Evolutionary conservation across 1,140 invertebrate species (phyloP).

Genomic region (Physella acuta): DNA sequence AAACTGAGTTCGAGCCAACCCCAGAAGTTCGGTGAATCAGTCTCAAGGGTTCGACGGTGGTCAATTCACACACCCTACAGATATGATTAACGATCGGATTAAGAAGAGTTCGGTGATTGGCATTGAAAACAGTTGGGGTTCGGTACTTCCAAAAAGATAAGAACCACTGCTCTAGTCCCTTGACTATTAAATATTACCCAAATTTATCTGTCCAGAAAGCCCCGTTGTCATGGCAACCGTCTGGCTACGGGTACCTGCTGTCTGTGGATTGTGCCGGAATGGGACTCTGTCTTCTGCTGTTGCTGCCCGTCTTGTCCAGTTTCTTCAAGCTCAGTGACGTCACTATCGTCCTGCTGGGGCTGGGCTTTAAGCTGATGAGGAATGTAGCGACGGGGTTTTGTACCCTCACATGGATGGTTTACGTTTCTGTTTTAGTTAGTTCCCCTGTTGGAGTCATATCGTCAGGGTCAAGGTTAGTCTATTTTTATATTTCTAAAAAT

Average conservation of each 20-base stretch:
- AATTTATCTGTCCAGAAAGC: slow-evolving; percentile 34
- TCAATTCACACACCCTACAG: too few species aligned
- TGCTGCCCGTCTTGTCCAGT: slow-evolving; percentile 51
- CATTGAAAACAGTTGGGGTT: too few species aligned
- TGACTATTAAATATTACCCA: slow-evolving; percentile 20
- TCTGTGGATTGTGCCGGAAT: slow-evolving; percentile 55
- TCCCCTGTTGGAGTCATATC: slow-evolving; percentile 50
- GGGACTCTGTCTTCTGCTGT: slow-evolving; percentile 48
- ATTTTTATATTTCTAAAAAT: too few species aligned
- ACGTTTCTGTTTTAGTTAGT: slow-evolving; percentile 46
- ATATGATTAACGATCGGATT: too few species aligned
- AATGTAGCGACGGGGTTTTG: slow-evolving; percentile 48
- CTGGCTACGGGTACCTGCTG: slow-evolving; percentile 56
- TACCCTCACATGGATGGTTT: slow-evolving; percentile 54
- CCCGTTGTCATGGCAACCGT: slow-evolving; percentile 53
- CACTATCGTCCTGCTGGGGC: slow-evolving; percentile 46
- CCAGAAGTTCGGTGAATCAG: too few species aligned
- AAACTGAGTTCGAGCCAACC: too few species aligned
- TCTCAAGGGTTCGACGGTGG: too few species aligned
- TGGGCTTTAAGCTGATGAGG: slow-evolving; percentile 50
- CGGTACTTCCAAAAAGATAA: too few species aligned
- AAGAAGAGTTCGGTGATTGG: too few species aligned
- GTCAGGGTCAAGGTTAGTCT: slow-evolving; percentile 32
- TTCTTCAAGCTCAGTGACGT: slow-evolving; percentile 40
- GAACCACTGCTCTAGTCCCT: too few species aligned